A percentile compares a stretch with the other conserved stretches of the same genome.
These are phyloP conservation scores for Macrophya alboannulata DNA, from an alignment of 2,888 invertebrate species.

Conservation along the genomic window DNA sequence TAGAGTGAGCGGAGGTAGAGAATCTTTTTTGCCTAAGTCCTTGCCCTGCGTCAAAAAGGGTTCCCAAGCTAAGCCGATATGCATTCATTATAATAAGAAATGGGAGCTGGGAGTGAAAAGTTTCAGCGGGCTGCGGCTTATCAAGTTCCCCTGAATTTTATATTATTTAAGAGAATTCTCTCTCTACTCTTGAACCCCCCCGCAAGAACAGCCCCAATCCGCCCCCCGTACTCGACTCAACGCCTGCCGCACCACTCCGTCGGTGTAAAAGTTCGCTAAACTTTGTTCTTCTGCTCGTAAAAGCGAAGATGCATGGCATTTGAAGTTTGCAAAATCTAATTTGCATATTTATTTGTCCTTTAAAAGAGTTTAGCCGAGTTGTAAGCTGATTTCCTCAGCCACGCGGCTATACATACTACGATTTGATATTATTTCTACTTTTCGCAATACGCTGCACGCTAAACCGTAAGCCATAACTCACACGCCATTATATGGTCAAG, in stretches of 20 bases:
- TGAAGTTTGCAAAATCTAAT: constrained; percentile 75
- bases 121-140: constrained; percentile 75
- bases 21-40: constrained; percentile 64
- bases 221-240: constrained; percentile 31
- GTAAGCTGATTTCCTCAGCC: constrained; percentile 55
- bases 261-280: constrained; percentile 72
- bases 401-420: constrained; percentile 26
- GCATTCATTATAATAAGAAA: constrained; percentile 80
- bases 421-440: constrained; percentile 49
- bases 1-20: background rate
- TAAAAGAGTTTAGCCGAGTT: constrained; percentile 67
- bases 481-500: background rate
- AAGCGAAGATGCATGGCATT: constrained; percentile 75
- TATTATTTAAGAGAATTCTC: constrained; percentile 78
- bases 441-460: background rate
- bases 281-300: constrained; percentile 72
- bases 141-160: constrained; percentile 78
- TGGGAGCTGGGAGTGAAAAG: constrained; percentile 74
- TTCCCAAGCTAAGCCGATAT: constrained; percentile 79
- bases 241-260: constrained; percentile 60
- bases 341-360: constrained; percentile 78
- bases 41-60: constrained; percentile 69
- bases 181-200: constrained; percentile 58
- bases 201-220: constrained; percentile 46
- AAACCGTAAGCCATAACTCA: background rate